Evolutionary conservation across 2,797 vertebrate genomes (phyloP).

Genomic region (Onychomys arenicola): DNA sequence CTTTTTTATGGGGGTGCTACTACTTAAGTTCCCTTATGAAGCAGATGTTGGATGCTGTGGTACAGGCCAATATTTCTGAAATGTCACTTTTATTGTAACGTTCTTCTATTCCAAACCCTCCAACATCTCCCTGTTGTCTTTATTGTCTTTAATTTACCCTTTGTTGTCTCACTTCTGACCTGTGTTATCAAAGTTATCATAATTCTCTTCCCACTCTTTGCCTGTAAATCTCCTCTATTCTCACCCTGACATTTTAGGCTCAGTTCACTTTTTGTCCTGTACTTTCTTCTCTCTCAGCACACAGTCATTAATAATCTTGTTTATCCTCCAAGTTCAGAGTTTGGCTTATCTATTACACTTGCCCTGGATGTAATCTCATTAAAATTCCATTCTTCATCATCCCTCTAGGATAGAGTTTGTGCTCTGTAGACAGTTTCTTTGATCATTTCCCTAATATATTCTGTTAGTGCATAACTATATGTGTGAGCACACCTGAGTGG

Average conservation of each 20-base stretch:
- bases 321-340: neutral
- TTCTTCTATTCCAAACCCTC: slow-evolving; percentile 10
- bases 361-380: neutral
- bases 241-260: neutral
- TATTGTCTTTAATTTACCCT: neutral
- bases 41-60: neutral
- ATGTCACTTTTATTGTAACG: slow-evolving; percentile 26
- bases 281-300: neutral
- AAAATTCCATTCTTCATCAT: slow-evolving; percentile 56
- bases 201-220: neutral
- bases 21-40: neutral
- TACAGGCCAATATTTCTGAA: slow-evolving; percentile 18
- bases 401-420: neutral
- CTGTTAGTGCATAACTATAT: neutral
- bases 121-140: neutral
- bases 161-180: neutral
- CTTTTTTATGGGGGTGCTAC: neutral
- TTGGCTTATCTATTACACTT: neutral
- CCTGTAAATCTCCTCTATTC: neutral
- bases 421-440: neutral
- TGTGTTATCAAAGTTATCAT: neutral
- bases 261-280: neutral
- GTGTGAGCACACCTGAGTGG: neutral
- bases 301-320: neutral
- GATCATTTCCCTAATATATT: slow-evolving; percentile 27